phyloP scores from a whole-genome alignment of 1,140 invertebrate genomes.

The Heterodera schachtii region DNA sequence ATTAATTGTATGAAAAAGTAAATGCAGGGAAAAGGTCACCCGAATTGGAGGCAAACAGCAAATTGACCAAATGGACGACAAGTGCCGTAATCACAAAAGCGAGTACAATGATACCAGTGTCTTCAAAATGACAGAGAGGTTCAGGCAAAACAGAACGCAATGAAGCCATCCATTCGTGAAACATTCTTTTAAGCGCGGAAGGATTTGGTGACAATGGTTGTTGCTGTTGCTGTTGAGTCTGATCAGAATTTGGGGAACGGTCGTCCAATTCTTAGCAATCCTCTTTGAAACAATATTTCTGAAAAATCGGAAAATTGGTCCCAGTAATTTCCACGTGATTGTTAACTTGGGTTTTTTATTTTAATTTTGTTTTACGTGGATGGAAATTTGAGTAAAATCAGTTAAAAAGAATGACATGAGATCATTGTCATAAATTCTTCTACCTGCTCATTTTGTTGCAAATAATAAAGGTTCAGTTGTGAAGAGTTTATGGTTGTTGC shows the following conservation, averaged over 20 bases:
- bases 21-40: too few species aligned
- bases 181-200: slow-evolving; percentile 23
- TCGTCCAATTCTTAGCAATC: slow-evolving; percentile 20
- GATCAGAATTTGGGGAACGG: background rate
- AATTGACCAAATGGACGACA: slow-evolving; percentile 37
- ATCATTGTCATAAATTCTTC: too few species aligned
- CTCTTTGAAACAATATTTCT: slow-evolving; percentile 30
- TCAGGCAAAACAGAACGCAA: slow-evolving; percentile 18
- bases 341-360: too few species aligned
- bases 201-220: background rate
- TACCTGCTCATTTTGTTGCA: too few species aligned
- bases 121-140: slow-evolving; percentile 34
- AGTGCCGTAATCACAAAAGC: slow-evolving; percentile 19
- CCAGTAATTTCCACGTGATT: too few species aligned
- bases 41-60: slow-evolving; percentile 20
- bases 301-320: background rate
- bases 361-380: too few species aligned
- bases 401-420: too few species aligned
- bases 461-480: too few species aligned
- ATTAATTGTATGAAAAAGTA: slow-evolving; percentile 11
- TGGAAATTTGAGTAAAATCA: too few species aligned
- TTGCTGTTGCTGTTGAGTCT: background rate
- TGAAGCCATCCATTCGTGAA: slow-evolving; percentile 12
- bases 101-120: slow-evolving; percentile 33
- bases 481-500: too few species aligned